Evolutionary conservation across 2,113 vertebrate genomes (phyloP).

Genomic region (Phalacrocorax pelagicus): DNA sequence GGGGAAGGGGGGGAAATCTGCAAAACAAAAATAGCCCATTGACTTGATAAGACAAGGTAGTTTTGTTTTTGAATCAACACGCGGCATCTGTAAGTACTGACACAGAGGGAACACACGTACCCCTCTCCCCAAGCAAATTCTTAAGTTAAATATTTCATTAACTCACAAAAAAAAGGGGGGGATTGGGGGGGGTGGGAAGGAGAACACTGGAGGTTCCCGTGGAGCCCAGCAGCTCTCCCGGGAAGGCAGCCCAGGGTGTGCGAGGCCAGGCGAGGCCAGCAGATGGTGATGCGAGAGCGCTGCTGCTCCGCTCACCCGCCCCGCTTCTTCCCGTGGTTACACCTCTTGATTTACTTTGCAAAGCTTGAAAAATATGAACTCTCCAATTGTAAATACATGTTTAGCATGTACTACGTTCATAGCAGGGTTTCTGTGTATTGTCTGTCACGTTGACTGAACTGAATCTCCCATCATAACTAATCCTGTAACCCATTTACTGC

Average conservation of each 20-base stretch:
- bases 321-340: neutral
- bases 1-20: neutral
- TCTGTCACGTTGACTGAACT: neutral
- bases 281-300: slow-evolving; percentile 56
- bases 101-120: no score
- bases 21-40: neutral
- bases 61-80: no score
- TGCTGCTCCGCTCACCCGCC: neutral
- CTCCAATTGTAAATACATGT: neutral
- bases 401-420: rapidly evolving
- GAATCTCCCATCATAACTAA: neutral
- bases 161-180: neutral
- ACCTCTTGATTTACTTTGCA: neutral
- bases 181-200: no score
- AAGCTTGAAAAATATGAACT: neutral
- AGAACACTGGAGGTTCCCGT: neutral
- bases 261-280: slow-evolving; percentile 31
- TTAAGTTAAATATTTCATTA: neutral
- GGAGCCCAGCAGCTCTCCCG: neutral
- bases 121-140: no score
- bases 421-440: neutral
- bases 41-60: neutral
- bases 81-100: no score
- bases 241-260: neutral
- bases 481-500: neutral